These are phyloP conservation scores for Malacoraja senta DNA, from an alignment of 2,797 vertebrate genomes.

Conservation along the genomic window DNA sequence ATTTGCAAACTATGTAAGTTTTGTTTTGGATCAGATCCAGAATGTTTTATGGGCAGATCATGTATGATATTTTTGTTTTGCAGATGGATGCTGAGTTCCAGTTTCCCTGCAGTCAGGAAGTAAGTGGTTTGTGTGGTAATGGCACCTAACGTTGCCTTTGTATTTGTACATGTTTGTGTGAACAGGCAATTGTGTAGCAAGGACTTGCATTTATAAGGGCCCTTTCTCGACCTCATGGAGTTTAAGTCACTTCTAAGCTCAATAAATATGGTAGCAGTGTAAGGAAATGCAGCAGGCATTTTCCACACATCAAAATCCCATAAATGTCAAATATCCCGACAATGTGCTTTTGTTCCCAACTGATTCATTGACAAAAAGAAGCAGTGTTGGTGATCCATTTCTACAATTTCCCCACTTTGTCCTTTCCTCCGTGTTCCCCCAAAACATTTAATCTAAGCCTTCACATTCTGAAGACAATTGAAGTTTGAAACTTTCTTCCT, in stretches of 20 bases:
- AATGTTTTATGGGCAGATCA: slow-evolving; percentile 24
- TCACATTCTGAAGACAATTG: no score
- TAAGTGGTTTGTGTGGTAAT: slow-evolving; percentile 25
- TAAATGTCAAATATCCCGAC: not conserved
- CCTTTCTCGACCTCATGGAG: not conserved
- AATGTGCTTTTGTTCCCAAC: not conserved
- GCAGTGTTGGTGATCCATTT: not conserved
- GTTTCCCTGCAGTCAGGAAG: slow-evolving; percentile 24
- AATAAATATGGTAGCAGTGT: not conserved
- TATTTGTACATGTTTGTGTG: not conserved
- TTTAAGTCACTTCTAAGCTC: not conserved
- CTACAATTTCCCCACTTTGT: not conserved
- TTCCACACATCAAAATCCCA: not conserved
- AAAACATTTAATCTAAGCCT: not conserved
- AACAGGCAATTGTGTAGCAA: not conserved
- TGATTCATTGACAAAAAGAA: not conserved
- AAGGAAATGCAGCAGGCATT: not conserved
- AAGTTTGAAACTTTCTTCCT: no score
- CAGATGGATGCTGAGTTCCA: slow-evolving; percentile 28
- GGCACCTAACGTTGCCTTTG: not conserved
- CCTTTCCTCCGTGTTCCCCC: not conserved
- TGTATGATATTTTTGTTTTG: slow-evolving; percentile 22
- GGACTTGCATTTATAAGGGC: not conserved
- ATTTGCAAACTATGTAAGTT: not conserved
- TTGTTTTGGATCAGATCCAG: not conserved